Evolutionary conservation across 2,113 vertebrate genomes (phyloP), one percentile per base, ranked within the genome.

Genomic region (Lampris megalopsis): DNA sequence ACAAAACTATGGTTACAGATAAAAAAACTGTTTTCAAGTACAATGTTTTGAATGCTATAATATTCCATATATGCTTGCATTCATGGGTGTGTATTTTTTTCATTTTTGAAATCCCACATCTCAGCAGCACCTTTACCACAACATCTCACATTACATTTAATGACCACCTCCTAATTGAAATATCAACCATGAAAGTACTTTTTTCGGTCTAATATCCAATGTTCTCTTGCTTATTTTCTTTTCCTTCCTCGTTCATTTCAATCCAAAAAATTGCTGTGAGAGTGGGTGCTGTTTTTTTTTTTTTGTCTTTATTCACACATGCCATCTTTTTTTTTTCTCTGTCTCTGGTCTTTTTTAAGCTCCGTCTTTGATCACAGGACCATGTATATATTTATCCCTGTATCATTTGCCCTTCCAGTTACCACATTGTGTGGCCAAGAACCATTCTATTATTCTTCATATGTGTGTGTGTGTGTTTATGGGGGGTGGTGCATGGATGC

Each of bases 281-380:
- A 58, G 42, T 1, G 6, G 42, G 47, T 5, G 36, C 0, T 61
- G 11, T 11, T 72, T 67, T 43, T 41, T 11, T 38, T 52, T 24
- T 53, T 41, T 48, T n/a, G 0, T 68, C 52, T 63, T 58, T 35
- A 45, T 7, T 35, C 53, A 36, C 40, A 10, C 9, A 48, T 48
- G 4, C 47, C 24, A n/a, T 54, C n/a, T 67, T 50, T 53, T 38
- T 67, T 42, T 11, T 2, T 47, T 63, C 59, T 52, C 66, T 52
- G 1, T 40, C 10, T 52, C 64, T 13, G 35, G 10, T 42, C 64
- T 52, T 54, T 52, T 54, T 9, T 49, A 9, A 13, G 67, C 77
- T 64, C 45, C 3, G 64, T 80, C 81, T 68, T 86, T 71, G 77
- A 81, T 88, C 81, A 82, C 76, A 77, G 67, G 69, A 68, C 65